Evolutionary conservation across 2,888 invertebrate genomes (phyloP).

Genomic region (Gandaritis pyraliata): DNA sequence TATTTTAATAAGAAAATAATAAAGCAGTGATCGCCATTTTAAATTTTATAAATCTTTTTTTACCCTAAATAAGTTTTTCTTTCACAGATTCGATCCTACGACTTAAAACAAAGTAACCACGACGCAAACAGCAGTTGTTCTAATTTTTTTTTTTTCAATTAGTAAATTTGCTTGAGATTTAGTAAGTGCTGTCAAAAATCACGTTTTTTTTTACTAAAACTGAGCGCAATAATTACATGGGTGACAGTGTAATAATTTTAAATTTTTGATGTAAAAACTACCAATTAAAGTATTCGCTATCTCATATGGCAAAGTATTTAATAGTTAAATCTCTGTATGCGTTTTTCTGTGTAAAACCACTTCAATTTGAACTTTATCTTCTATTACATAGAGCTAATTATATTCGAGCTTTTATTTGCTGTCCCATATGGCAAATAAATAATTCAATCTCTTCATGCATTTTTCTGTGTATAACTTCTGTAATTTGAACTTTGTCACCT

Average conservation of each 20-base stretch:
- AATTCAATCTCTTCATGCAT: conserved; percentile 6
- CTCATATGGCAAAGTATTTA: conserved; percentile 33
- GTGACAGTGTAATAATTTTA: too few relatives aligned
- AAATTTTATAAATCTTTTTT: too few relatives aligned
- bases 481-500: neutral
- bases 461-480: neutral
- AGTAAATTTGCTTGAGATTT: too few relatives aligned
- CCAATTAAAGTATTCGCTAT: conserved; percentile 21
- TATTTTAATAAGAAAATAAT: neutral
- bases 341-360: neutral
- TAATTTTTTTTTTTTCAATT: too few relatives aligned
- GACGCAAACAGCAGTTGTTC: too few relatives aligned
- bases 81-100: neutral
- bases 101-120: neutral
- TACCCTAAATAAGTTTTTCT: too few relatives aligned
- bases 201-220: too few relatives aligned
- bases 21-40: neutral
- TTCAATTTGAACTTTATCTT: neutral
- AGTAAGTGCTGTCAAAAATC: too few relatives aligned
- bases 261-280: conserved; percentile 16
- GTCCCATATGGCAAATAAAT: conserved; percentile 32
- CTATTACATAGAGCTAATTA: conserved; percentile 1
- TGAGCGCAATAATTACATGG: too few relatives aligned
- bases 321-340: conserved; percentile 11
- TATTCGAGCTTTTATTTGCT: too few relatives aligned